Base-by-base conservation (phyloP, 2,113 vertebrate genomes). In the Neotoma lepida region DNA sequence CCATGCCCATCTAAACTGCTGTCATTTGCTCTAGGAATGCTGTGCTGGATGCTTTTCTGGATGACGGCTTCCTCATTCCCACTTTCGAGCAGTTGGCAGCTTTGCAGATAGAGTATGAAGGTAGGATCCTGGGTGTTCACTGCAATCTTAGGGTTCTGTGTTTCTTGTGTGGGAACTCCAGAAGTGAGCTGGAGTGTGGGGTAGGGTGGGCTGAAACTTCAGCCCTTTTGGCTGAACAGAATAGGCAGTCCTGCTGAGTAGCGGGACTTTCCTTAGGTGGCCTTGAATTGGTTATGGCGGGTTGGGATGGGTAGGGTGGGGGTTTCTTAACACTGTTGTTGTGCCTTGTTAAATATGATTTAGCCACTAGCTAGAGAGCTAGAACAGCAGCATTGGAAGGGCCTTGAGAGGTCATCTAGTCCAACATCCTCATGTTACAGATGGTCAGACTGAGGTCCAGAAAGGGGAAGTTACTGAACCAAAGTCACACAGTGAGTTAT, bases 31-130 rank as follows among this genome's bases (percentile, higher is more conserved):
- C 86, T 88, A 98, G 98, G 94, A 98, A 98, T 13, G 35, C 98
- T 90, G 97, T 99, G 89, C 95, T 98, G 41, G 98, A 99, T 70
- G 98, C 98, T 88, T 96, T 99, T 96, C 84, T 99, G 61, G 98
- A 98, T 77, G 99, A 99, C 14, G 99, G 99, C 41, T 99, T 99
- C 89, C 98, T 99, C 84, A 98, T 99, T 95, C 99, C 99, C 12
- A 99, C 99, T 2, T 70, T 92, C 51, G 99, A 99, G 74, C 99
- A 99, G 93, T 97, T 99, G 96, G 98, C 98, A 68, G 98, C 98
- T 76, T 97, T 99, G 70, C 98, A 98, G 96, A 98, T 99, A 81
- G 97, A 98, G 2, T 95, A 98, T 8, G 98, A 98, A 98, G 98
- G 99, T 99, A 97, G 95, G 97, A 87, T 74, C 71, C 74, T 81